Base-by-base conservation (phyloP, 2,888 invertebrate species). In the Catocala nupta region DNA sequence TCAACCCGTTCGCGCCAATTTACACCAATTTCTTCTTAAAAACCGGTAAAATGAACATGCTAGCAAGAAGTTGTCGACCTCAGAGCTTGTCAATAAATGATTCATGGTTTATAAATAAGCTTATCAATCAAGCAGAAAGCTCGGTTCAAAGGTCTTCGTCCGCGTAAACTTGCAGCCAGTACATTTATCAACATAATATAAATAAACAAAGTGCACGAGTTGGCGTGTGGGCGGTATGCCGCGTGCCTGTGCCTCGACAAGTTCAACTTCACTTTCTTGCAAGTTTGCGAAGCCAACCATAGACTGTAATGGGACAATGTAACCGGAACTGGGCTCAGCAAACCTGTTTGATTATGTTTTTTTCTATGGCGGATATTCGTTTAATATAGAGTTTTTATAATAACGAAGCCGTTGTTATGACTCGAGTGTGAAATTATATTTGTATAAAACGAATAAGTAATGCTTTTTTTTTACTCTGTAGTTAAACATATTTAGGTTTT, bases 141-240 rank as follows among this genome's bases (percentile, higher is more conserved):
- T 66, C 57, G 55, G 81, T 80, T 80, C 81, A 80, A 47, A 78
- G 83, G 81, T 79, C 82, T 79, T 75, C 67, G 81, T 58, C 78
- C 83, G 79, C 72, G 73, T 75, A 75, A 80, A 74, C 76, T 70
- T 69, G 67, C 68, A 68, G 64, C 51, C 52, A 67, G 57, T 63
- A 65, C 55, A 72, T 72, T 75, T 65, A 73, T 76, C 64, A 64
- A 65, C 72, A 68, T 68, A 72, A 58, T 62, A 70, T 70, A 75
- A 73, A 72, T 77, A 76, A 74, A 77, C 77, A 69, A 72, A 66
- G 34, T 66, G 68, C 68, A 69, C 55, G 61, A 45, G 62, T 65
- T 66, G 68, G 71, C 59, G 68, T 59, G 56, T 55, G 52, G 66
- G 73, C 63, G 44, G 65, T 67, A 47, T 43, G 36, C 45, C 49